phyloP scores from a whole-genome alignment of 2,888 invertebrate genomes.

The Eulithis testata region DNA sequence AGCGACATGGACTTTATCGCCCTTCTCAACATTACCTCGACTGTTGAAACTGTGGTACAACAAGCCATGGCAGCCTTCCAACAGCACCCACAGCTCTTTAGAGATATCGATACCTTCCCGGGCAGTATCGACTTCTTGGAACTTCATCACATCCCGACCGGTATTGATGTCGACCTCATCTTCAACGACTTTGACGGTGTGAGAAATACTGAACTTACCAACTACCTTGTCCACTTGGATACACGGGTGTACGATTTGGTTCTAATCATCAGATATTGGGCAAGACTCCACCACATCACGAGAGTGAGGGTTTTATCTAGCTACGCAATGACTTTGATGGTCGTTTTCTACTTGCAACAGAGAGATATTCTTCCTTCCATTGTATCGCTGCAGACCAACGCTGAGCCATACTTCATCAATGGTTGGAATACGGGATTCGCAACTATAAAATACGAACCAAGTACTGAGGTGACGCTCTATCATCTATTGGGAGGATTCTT shows the following conservation, averaged over 20 bases:
- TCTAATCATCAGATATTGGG: slow-evolving; percentile 24
- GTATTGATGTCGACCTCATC: slow-evolving; percentile 13
- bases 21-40: slow-evolving; percentile 2
- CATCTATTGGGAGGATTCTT: slow-evolving; percentile 56
- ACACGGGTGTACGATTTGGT: slow-evolving; percentile 12
- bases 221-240: slow-evolving; percentile 17
- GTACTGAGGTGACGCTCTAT: slow-evolving; percentile 39
- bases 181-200: slow-evolving; percentile 14
- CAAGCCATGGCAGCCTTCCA: slow-evolving; percentile 1
- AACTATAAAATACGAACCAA: neutral
- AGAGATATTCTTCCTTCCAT: slow-evolving; percentile 28
- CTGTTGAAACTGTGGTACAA: neutral
- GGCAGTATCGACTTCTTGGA: neutral
- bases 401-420: slow-evolving; percentile 5
- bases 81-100: slow-evolving; percentile 8
- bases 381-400: slow-evolving; percentile 21
- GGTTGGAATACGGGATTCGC: slow-evolving; percentile 29
- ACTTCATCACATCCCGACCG: slow-evolving; percentile 14
- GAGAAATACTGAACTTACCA: slow-evolving; percentile 9
- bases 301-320: slow-evolving; percentile 10
- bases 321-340: slow-evolving; percentile 30
- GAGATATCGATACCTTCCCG: slow-evolving; percentile 3
- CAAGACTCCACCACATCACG: slow-evolving; percentile 14
- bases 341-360: slow-evolving; percentile 46
- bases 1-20: slow-evolving; percentile 17